Base-by-base conservation (phyloP, 1,140 invertebrate species). In the Drosophila pectinifera region DNA sequence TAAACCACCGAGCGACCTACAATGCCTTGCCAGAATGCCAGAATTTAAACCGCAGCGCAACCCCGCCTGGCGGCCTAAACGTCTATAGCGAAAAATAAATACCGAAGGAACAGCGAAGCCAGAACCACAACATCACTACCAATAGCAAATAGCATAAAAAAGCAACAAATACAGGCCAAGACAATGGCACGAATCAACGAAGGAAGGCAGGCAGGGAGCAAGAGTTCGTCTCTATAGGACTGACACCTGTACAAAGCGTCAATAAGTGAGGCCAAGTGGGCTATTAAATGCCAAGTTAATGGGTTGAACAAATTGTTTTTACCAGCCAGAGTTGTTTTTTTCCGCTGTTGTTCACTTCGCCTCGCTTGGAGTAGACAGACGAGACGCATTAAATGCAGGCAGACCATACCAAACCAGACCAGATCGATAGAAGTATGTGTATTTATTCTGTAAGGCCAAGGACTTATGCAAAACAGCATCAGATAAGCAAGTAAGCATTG, bases 281-380 rank as follows among this genome's bases (percentile, higher is more conserved):
- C 68, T 46, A 70, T 72, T 70, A 72, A 72, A 70, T 72, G 68
- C 64, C 65, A 72, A 72, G 42, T 72, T 70, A 70, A 72, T 72
- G 53, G 51, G 41, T 70, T 48, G 64, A 48, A 70, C 65, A 70
- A 70, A 70, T 70, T 57, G 67, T 70, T 70, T 69, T 45, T 55
- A 54, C 64, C 64, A 49, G 43, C n/a, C 34, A 28, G 24, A 36
- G 58, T 31, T 48, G 43, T 49, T 67, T 41, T 41, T 64, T 49
- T 34, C 18, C 26, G 34, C 55, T 14, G 63, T 48, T 31, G 63
- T 67, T 67, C 56, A 67, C 22, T 48, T 48, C 43, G 63, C 31
- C 46, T 48, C 63, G 43, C 45, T 63, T 34, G 34, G 11, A 49
- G 59, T 39, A 67, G 58, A 18, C 48, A 31, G 48, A 49, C 45